phyloP scores from a whole-genome alignment of 1,140 invertebrate genomes.

The Megalopta genalis region DNA sequence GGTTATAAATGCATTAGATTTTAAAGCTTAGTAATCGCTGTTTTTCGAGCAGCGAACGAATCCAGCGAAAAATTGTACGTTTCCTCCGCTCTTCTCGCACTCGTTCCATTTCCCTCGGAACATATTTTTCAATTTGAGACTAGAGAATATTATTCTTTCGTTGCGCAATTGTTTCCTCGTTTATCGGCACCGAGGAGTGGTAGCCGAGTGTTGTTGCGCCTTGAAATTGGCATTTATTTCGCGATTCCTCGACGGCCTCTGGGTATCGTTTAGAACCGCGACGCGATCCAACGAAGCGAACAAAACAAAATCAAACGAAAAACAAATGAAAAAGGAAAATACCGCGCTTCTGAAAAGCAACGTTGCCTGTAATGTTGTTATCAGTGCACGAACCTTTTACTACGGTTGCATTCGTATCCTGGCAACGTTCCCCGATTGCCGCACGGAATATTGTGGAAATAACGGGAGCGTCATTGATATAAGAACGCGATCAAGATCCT shows the following conservation, averaged over 20 bases:
- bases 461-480: background rate
- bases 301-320: too few species aligned
- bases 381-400: background rate
- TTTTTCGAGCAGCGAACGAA: too few species aligned
- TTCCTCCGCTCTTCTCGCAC: background rate
- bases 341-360: conserved; percentile 27
- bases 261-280: conserved; percentile 7
- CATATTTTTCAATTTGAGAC: conserved; percentile 31
- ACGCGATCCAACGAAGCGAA: background rate
- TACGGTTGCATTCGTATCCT: background rate
- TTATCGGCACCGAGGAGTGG: conserved; percentile 1
- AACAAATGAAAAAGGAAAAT: conserved; percentile 1
- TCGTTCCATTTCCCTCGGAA: conserved; percentile 40
- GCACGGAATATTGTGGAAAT: background rate
- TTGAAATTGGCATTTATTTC: conserved; percentile 55
- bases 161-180: conserved; percentile 33
- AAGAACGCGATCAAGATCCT: background rate
- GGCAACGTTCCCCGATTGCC: background rate
- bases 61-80: background rate
- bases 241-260: conserved; percentile 35
- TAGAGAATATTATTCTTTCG: conserved; percentile 17
- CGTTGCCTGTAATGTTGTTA: background rate
- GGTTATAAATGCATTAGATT: too few species aligned
- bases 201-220: conserved; percentile 23
- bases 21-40: too few species aligned